Base-by-base conservation (phyloP, 2,888 invertebrate species). In the Eutolmus rufibarbis region DNA sequence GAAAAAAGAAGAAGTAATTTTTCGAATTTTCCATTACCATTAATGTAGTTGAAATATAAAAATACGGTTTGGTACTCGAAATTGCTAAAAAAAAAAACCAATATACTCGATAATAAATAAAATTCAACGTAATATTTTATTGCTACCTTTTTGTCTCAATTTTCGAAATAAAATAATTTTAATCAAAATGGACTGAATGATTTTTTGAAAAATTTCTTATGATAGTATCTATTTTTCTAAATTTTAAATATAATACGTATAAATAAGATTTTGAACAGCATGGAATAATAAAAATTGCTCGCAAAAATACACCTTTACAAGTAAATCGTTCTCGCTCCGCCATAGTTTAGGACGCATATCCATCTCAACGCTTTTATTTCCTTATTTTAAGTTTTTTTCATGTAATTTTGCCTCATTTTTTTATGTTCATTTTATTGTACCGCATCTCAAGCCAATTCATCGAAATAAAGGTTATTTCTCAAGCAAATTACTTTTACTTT, bases 391-490 rank as follows among this genome's bases (percentile, higher is more conserved):
- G 66, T 66, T 66, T 57, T 2, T 23, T 23, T 66, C 66, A 66
- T 66, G 66, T 66, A 66, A 19, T 66, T 66, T 23, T 19, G 19
- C 12, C 66, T 66, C 23, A 66, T 66, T 66, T 66, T 66, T 66
- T 51, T 23, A 66, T 66, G 66, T 66, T 66, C 66, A 66, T 66
- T 28, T 66, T 66, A 66, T 46, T 66, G 66, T 66, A 66, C 28
- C 66, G 23, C 66, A 66, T 66, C 66, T 66, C 66, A 66, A 66
- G 66, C 66, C 28, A 66, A 28, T 66, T 66, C 66, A 66, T 76
- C 56, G n/a, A 56, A 81, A 81, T 81, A 31, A 51, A 81, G 31
- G 46, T 81, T 40, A 81, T 56, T 51, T 81, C 43, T 56, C 51
- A 81, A 78, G n/a, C 23, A 51, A 56, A 81, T 23, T n/a, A n/a